A percentile compares a stretch with the other conserved stretches of the same genome.
phyloP scores from a whole-genome alignment of 2,888 invertebrate genomes.

The Ditylenchus weischeri region DNA sequence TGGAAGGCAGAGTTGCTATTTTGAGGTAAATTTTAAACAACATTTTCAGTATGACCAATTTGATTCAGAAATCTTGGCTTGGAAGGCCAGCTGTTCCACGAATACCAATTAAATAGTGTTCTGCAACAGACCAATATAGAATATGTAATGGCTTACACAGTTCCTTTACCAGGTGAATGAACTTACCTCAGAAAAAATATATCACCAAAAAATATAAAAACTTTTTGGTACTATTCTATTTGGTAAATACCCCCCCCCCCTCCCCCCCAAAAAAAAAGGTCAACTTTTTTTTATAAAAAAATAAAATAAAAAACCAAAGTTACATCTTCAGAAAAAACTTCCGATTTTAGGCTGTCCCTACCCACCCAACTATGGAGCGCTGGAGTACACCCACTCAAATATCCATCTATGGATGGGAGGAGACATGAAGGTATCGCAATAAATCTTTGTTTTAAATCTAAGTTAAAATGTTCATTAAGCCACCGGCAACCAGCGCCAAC shows the following conservation, averaged over 20 bases:
- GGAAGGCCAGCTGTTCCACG: conserved; percentile 48
- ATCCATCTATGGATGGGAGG: conserved; percentile 48
- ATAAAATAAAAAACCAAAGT: too few relatives aligned
- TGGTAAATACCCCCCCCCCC: too few relatives aligned
- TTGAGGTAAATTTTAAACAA: conserved; percentile 34
- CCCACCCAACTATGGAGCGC: conserved; percentile 55
- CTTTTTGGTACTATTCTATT: too few relatives aligned
- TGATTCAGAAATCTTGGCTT: conserved; percentile 44
- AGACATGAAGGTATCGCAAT: conserved; percentile 28
- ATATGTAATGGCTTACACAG: conserved; percentile 56
- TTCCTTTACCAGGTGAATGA: conserved; percentile 45
- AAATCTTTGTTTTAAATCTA: conserved; percentile 18
- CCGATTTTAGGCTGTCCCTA: conserved; percentile 49
- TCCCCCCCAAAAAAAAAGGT: too few relatives aligned
- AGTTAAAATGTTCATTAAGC: conserved; percentile 22
- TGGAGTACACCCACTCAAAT: conserved; percentile 57
- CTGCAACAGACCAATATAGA: conserved; percentile 54
- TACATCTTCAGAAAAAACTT: too few relatives aligned
- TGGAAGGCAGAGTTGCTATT: conserved; percentile 55
- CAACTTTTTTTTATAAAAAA: too few relatives aligned
- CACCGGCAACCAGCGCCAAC: conserved; percentile 53
- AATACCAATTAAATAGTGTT: conserved; percentile 47
- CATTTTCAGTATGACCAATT: neutral
- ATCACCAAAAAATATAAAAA: neutral
- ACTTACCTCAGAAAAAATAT: neutral